Evolutionary conservation across 2,113 vertebrate genomes (phyloP).

Genomic region (Rhinichthys klamathensis): DNA sequence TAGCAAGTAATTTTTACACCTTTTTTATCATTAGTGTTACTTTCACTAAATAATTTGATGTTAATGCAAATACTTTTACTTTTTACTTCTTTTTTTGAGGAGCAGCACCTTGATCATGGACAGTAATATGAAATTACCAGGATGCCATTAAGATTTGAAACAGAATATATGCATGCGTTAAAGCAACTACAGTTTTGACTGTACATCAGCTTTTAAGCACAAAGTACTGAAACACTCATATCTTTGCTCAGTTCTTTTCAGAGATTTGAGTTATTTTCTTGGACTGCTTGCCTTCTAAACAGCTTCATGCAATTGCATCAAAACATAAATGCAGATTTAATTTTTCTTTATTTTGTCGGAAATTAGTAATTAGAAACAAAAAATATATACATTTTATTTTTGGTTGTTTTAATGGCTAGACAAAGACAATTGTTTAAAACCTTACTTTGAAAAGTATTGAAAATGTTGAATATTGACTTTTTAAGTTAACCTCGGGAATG

Average conservation of each 20-base stretch:
- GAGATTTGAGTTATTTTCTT: neutral
- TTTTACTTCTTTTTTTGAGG: neutral
- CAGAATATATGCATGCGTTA: slow-evolving; percentile 16
- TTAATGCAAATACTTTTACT: neutral
- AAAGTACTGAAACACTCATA: neutral
- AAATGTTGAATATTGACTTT: neutral
- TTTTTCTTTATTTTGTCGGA: neutral
- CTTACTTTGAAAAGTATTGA: neutral
- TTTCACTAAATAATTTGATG: neutral
- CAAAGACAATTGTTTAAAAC: neutral
- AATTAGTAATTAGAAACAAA: neutral
- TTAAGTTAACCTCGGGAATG: neutral
- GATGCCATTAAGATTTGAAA: neutral
- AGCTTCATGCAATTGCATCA: neutral
- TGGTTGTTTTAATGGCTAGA: neutral
- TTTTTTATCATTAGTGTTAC: neutral
- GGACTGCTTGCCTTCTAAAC: neutral
- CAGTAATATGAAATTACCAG: neutral
- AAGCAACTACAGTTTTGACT: neutral
- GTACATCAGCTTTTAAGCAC: slow-evolving; percentile 14
- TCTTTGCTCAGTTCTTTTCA: neutral
- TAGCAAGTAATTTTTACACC: neutral
- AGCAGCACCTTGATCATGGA: neutral
- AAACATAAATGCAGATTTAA: neutral
- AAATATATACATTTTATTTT: neutral